A percentile compares a stretch with the other conserved stretches of the same genome.
Evolutionary conservation across 2,888 invertebrate species (phyloP).

Genomic region (Cheilosia vernalis): DNA sequence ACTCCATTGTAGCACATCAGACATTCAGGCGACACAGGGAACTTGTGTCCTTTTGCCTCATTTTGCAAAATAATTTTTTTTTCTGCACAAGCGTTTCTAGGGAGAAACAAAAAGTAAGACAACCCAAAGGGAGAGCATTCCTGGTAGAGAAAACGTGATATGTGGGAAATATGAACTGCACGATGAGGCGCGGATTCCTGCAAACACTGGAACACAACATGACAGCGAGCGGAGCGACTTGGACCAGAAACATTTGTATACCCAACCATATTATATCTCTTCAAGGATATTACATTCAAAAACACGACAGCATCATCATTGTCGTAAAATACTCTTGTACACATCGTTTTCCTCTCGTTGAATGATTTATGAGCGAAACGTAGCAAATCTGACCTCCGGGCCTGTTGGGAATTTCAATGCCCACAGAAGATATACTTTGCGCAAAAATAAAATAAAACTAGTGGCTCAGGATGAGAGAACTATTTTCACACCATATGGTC

Average conservation of each 20-base stretch:
- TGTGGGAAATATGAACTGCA: constrained; percentile 67
- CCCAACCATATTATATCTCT: constrained; percentile 38
- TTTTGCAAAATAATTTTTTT: neutral
- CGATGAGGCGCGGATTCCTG: constrained; percentile 28
- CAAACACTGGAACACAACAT: constrained; percentile 11
- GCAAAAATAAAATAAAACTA: constrained; percentile 11
- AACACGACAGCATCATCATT: constrained; percentile 51
- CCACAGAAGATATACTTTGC: constrained; percentile 22
- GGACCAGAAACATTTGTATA: constrained; percentile 39
- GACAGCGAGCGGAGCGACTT: constrained; percentile 11
- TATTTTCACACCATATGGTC: constrained; percentile 61
- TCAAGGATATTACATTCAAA: constrained; percentile 49
- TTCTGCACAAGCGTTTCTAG: constrained; percentile 10
- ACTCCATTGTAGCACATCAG: constrained; percentile 41
- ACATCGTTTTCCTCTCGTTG: constrained; percentile 52
- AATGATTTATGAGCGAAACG: constrained; percentile 71
- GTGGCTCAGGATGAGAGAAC: constrained; percentile 51
- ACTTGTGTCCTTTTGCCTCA: constrained; percentile 59
- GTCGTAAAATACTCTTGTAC: constrained; percentile 58
- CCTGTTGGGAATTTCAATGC: constrained; percentile 40
- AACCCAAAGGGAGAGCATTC: constrained; percentile 23
- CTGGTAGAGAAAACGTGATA: constrained; percentile 56
- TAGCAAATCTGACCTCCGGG: constrained; percentile 71
- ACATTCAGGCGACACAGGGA: constrained; percentile 60
- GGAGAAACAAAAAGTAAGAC: neutral